Evolutionary conservation across 2,797 vertebrate species (phyloP).

Genomic region (Setipinna tenuifilis): DNA sequence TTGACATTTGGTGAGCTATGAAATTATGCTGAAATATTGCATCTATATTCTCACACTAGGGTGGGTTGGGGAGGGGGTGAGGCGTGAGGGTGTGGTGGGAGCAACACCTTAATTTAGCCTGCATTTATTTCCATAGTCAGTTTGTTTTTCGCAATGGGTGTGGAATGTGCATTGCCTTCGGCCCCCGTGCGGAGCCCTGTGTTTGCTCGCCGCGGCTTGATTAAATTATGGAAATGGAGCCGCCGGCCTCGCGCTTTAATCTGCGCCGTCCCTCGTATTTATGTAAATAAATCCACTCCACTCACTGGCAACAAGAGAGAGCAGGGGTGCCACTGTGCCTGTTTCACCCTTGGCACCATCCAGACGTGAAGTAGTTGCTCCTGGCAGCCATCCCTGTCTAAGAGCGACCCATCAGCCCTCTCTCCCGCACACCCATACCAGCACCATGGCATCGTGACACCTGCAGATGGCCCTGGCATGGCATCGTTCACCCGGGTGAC

Average conservation of each 20-base stretch:
- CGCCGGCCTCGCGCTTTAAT: not conserved
- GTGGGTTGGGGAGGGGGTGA: not conserved
- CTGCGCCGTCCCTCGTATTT: conserved; percentile 11
- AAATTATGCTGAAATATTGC: not conserved
- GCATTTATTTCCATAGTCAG: not conserved
- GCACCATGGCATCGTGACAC: not conserved
- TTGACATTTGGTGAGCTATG: not conserved
- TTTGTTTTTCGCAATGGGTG: not conserved
- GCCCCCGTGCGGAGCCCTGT: not conserved
- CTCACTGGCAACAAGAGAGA: not conserved
- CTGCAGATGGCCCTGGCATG: not conserved
- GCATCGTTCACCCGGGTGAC: not conserved
- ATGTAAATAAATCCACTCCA: not conserved
- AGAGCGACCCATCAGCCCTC: not conserved
- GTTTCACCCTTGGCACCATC: not conserved
- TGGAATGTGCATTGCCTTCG: not conserved
- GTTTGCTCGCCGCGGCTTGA: not conserved
- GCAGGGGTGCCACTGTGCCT: not conserved
- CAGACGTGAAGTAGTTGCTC: not conserved
- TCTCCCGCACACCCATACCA: not conserved
- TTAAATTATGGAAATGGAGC: not conserved
- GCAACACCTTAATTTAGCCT: conserved; percentile 4
- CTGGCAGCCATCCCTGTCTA: not conserved
- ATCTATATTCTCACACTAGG: not conserved
- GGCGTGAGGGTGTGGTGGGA: not conserved